Conservation (phyloP, 2,113 vertebrate species). For the Micronycteris hirsuta region DNA sequence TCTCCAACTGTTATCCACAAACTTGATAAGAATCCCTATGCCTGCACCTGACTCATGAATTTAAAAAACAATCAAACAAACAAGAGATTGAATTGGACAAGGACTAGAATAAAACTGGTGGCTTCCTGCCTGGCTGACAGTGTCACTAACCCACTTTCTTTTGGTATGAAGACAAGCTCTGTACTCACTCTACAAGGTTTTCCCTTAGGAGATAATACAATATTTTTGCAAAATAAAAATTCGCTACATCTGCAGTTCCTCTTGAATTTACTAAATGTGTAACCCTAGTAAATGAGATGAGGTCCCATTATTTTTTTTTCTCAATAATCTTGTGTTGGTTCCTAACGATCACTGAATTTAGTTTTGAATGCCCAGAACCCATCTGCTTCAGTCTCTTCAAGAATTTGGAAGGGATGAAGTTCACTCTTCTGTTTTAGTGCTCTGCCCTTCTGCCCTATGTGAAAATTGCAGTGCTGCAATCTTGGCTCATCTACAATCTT, state of each 20-base stretch:
- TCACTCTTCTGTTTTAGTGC: neutral
- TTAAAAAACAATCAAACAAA: conserved; percentile 53
- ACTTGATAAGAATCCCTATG: conserved; percentile 40
- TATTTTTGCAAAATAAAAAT: conserved; percentile 40
- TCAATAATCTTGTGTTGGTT: neutral
- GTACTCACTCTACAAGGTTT: neutral
- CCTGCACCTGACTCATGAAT: conserved; percentile 33
- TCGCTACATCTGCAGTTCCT: neutral
- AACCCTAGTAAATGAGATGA: neutral
- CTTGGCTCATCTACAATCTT: neutral
- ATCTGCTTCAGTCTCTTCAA: neutral
- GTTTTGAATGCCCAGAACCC: neutral
- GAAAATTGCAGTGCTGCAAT: neutral
- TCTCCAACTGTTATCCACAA: conserved; percentile 61
- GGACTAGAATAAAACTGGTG: neutral
- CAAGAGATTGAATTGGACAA: neutral
- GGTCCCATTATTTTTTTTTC: neutral
- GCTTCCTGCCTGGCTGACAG: conserved; percentile 10
- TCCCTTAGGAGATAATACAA: neutral
- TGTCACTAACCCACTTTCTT: conserved; percentile 11
- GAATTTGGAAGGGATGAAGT: neutral
- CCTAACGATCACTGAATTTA: neutral
- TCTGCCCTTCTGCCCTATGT: neutral
- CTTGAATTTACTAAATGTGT: conserved; percentile 5
- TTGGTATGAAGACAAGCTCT: neutral